Evolutionary conservation across 1,140 invertebrate genomes (phyloP), one percentile per base, ranked within the genome.

Genomic region (Drosophila rhopaloa): DNA sequence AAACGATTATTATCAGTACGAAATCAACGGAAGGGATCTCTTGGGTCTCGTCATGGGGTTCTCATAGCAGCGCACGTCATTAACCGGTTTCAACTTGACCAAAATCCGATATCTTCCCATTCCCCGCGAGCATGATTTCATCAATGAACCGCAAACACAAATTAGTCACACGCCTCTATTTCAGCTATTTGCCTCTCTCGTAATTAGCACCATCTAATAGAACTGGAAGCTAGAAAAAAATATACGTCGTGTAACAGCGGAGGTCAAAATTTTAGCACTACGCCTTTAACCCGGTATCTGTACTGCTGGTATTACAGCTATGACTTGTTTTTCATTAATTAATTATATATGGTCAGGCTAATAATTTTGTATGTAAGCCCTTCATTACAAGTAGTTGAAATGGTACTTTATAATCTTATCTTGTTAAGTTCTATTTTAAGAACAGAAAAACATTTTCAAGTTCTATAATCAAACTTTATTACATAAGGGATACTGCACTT

Each of bases 81-180:
- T 61, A 74, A 63, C 54, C 32, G 68, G 66, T 71, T 72, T n/a
- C 37, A 48, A 58, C 68, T 46, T 29, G 41, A 32, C 32, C 38
- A 62, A 58, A 67, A 76, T 61, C 51, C 63, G 37, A 32, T 61
- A 19, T 43, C 61, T 44, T 27, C 14, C 11, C 50, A 41, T 10
- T 55, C 60, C 60, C 60, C 35, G 11, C 19, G 11, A 44, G 46
- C 54, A 79, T 79, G 57, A 62, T 51, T 68, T 51, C 63, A 70
- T 76, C 81, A 84, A 83, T 77, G 68, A 57, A 78, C 44, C 66
- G 47, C 37, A 66, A 61, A 55, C 47, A 54, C 13, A 68, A 71
- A 59, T 86, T 82, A 82, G 79, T 86, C 83, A 85, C 79, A 88
- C 80, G 83, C 61, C 65, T 29, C 29, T 37, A 14, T 76, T 46